Evolutionary conservation across 2,797 vertebrate genomes (phyloP).

Genomic region (Microctenopoma stevenorrisi): DNA sequence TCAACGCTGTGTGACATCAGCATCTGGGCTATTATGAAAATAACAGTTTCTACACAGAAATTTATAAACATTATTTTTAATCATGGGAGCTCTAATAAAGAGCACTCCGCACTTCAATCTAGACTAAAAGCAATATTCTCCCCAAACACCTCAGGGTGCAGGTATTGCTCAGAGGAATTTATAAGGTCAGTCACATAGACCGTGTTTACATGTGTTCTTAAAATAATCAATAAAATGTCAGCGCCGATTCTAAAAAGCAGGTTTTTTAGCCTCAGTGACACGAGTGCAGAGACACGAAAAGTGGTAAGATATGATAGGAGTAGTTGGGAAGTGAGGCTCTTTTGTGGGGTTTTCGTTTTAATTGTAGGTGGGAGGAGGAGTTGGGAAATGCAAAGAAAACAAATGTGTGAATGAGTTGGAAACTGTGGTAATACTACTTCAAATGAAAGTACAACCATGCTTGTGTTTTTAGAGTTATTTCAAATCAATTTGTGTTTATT

Average conservation of each 20-base stretch:
- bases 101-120: background rate
- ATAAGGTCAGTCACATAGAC: conserved; percentile 36
- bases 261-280: conserved; percentile 20
- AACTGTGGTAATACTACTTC: no score
- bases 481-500: background rate
- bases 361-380: background rate
- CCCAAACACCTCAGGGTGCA: conserved; percentile 10
- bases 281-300: conserved; percentile 10
- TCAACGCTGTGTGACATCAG: background rate
- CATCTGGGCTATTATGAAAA: background rate
- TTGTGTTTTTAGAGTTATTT: no score
- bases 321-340: conserved; percentile 3
- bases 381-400: no score
- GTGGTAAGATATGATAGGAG: conserved; percentile 17
- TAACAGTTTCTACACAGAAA: background rate
- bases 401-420: no score
- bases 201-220: conserved; percentile 37
- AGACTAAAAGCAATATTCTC: conserved; percentile 6
- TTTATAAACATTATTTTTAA: background rate
- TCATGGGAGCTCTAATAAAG: background rate
- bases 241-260: conserved; percentile 34
- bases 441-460: no score
- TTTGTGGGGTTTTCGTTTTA: background rate
- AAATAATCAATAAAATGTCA: conserved; percentile 47
- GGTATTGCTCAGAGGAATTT: conserved; percentile 21